Conservation (phyloP, 1,140 invertebrate species). For the Ericerus pela region DNA sequence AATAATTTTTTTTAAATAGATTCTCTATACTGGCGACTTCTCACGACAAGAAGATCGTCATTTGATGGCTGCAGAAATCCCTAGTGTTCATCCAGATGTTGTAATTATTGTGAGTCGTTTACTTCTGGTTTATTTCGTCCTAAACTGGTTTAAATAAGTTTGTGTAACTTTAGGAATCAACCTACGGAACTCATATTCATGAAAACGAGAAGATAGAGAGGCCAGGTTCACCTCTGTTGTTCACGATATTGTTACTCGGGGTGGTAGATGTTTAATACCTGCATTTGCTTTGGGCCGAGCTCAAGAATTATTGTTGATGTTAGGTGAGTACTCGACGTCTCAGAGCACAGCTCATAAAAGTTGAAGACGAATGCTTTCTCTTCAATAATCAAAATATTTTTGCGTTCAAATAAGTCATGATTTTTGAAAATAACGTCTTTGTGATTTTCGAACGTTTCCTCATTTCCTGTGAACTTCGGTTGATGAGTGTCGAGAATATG, state of each 20-base stretch:
- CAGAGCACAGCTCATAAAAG: too few species aligned
- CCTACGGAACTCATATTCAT: conserved; percentile 98
- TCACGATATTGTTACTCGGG: conserved; percentile 88
- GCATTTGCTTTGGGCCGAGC: conserved; percentile 96
- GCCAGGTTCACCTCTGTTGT: conserved; percentile 86
- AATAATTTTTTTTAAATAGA: conserved; percentile 34
- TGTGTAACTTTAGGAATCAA: conserved; percentile 61
- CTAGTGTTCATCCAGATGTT: conserved; percentile 87
- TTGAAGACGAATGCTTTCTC: too few species aligned
- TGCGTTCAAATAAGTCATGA: not conserved
- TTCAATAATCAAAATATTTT: conserved; percentile 2
- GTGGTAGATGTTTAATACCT: conserved; percentile 93
- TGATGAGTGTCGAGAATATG: too few species aligned
- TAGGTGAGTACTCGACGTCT: conserved; percentile 53
- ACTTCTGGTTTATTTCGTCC: conserved; percentile 11
- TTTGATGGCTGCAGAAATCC: conserved; percentile 98
- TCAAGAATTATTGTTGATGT: conserved; percentile 87
- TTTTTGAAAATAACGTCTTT: not conserved
- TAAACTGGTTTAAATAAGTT: conserved; percentile 9
- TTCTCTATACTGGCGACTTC: conserved; percentile 97
- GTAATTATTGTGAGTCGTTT: conserved; percentile 64
- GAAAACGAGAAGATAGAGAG: conserved; percentile 93
- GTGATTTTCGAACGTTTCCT: not conserved
- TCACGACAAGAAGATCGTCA: conserved; percentile 97
- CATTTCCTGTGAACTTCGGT: not conserved